Base-by-base conservation (phyloP, 2,888 invertebrate genomes). In the Agrotis clavis region DNA sequence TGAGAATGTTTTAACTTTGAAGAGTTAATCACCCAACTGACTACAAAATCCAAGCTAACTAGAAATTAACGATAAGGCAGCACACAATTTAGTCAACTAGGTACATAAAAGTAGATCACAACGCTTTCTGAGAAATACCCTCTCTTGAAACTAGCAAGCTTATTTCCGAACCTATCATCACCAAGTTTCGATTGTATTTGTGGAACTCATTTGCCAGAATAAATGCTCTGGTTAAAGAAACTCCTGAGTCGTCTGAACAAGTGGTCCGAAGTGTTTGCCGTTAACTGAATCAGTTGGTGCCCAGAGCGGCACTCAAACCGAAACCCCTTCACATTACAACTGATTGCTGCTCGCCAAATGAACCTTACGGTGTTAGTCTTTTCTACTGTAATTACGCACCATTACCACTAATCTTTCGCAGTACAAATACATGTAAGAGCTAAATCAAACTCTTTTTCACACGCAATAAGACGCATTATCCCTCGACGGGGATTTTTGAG, bases 311-410 rank as follows among this genome's bases (percentile, higher is more conserved):
- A 89, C 91, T 92, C 86, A 86, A 89, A 87, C 79, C 80, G 88
- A 90, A 92, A 93, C 93, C 94, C 94, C 94, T 93, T 92, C 90
- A 87, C 87, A 88, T 90, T 90, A 91, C 90, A 88, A 91, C 92
- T 93, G 93, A 94, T 93, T 93, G 92, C 91, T 91, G 91, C 90
- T 90, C 87, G 85, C 92, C 92, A 95, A 95, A 95, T 94, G 94
- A 96, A 95, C 94, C 94, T 94, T 91, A 93, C 93, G 89, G 93
- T 94, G 95, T 95, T 94, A 93, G 94, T 94, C 95, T 96, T 93
- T 96, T 96, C 95, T 94, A 91, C 94, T 92, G 93, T 95, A 95
- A 96, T 96, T 96, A 95, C 95, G 92, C 91, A 90, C 92, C 92
- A 95, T 95, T 95, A 95, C 93, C 92, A 93, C 94, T 95, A 95